phyloP scores from a whole-genome alignment of 2,888 invertebrate genomes.

The Leptopterna dolabrata region DNA sequence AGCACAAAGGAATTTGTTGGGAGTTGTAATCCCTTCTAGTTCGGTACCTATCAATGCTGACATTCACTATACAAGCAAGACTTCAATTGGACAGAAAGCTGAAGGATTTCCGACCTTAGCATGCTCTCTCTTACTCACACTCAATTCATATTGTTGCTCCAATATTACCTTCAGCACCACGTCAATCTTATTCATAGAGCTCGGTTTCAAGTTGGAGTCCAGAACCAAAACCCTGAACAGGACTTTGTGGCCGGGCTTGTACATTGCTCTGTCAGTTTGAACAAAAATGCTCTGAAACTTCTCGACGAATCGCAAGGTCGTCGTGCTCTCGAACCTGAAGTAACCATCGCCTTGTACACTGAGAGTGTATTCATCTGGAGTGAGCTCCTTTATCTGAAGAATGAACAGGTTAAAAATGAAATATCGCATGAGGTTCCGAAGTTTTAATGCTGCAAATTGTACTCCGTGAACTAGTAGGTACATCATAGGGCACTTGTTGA shows the following conservation, averaged over 20 bases:
- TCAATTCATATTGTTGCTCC: no score
- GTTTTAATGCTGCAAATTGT: no score
- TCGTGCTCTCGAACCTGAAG: conserved; percentile 79
- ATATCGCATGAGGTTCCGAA: background rate
- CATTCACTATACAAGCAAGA: no score
- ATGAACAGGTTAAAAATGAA: background rate
- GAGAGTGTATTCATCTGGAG: conserved; percentile 78
- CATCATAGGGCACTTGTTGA: no score
- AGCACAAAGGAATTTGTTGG: background rate
- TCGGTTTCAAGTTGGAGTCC: conserved; percentile 80
- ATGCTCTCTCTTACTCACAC: no score
- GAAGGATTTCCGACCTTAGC: no score
- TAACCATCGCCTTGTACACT: conserved; percentile 80
- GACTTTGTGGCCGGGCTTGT: conserved; percentile 86
- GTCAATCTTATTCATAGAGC: conserved; percentile 62
- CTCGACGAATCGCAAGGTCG: conserved; percentile 77
- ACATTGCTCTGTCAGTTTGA: conserved; percentile 92
- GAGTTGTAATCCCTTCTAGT: no score
- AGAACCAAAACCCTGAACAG: conserved; percentile 84
- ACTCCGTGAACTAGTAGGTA: background rate
- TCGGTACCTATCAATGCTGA: no score
- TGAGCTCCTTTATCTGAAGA: conserved; percentile 66
- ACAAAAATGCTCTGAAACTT: conserved; percentile 88
- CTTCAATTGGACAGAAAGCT: background rate
- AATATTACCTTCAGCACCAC: conserved; percentile 26